phyloP scores from a whole-genome alignment of 2,113 vertebrate species.

The Triplophysa rosa region DNA sequence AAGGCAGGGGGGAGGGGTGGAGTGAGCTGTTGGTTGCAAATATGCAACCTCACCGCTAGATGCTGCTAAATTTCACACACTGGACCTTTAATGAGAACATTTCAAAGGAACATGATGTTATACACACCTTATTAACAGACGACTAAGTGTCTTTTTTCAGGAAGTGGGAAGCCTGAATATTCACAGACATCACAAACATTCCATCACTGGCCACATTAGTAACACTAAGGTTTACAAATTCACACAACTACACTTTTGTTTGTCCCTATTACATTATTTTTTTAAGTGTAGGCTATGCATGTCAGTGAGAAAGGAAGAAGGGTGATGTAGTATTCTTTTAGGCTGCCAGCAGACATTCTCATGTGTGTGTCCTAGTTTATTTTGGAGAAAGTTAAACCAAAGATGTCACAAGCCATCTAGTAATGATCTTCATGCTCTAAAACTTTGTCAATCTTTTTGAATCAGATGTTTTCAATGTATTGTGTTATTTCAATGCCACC shows the following conservation, averaged over 20 bases:
- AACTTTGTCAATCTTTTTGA: too few relatives aligned
- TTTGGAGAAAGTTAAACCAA: slow-evolving; percentile 19
- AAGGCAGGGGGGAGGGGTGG: too few relatives aligned
- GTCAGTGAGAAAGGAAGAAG: neutral
- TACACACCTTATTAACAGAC: neutral
- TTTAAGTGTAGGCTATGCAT: too few relatives aligned
- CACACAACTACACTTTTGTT: too few relatives aligned
- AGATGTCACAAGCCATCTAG: neutral
- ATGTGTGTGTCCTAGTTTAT: slow-evolving; percentile 9
- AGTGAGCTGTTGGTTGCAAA: too few relatives aligned
- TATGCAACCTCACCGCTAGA: too few relatives aligned
- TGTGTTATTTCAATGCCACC: too few relatives aligned
- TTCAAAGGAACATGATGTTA: neutral
- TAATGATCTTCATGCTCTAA: neutral
- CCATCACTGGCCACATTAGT: neutral
- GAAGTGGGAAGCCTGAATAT: neutral
- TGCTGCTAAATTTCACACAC: too few relatives aligned
- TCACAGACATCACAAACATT: neutral
- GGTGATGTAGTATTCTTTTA: slow-evolving; percentile 43
- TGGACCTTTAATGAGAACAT: too few relatives aligned
- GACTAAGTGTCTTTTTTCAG: neutral
- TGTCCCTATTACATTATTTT: too few relatives aligned
- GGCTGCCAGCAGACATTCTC: slow-evolving; percentile 46
- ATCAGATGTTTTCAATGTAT: too few relatives aligned
- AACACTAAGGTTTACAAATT: too few relatives aligned